Evolutionary conservation across 2,113 vertebrate genomes (phyloP).

Genomic region (Antechinus flavipes): DNA sequence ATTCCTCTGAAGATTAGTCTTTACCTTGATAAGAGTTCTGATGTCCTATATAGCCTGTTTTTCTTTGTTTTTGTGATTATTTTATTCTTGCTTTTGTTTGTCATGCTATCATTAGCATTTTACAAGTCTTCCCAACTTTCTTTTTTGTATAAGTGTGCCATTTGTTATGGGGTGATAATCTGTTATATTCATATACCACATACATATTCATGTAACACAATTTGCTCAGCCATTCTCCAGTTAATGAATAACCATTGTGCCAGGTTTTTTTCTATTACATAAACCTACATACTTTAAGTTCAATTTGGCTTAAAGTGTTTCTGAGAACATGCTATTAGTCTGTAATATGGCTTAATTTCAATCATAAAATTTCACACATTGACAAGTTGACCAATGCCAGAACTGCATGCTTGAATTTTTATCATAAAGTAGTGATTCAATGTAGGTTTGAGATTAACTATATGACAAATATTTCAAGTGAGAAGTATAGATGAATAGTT

Average conservation of each 20-base stretch:
- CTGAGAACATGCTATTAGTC: conserved; percentile 26
- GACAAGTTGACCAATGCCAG: conserved; percentile 55
- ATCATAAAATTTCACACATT: conserved; percentile 15
- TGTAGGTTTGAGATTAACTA: conserved; percentile 47
- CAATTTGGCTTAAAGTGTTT: conserved; percentile 38
- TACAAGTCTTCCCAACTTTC: background rate
- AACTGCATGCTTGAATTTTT: conserved; percentile 36
- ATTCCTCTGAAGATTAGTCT: background rate
- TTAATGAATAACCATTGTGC: background rate
- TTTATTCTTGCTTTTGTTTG: background rate
- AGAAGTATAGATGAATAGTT: background rate
- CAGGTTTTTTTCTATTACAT: background rate
- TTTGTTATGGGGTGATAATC: background rate
- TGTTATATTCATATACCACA: background rate
- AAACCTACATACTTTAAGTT: conserved; percentile 17
- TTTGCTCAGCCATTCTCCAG: background rate
- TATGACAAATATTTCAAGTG: background rate
- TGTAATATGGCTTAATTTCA: conserved; percentile 49
- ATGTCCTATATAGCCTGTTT: background rate
- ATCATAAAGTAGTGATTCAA: conserved; percentile 16
- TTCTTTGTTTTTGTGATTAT: background rate
- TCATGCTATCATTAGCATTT: background rate
- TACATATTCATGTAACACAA: background rate
- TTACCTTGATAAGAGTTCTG: background rate
- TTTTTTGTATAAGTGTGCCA: background rate